Conservation (phyloP, 2,797 vertebrate species). For the Periophthalmus magnuspinnatus region DNA sequence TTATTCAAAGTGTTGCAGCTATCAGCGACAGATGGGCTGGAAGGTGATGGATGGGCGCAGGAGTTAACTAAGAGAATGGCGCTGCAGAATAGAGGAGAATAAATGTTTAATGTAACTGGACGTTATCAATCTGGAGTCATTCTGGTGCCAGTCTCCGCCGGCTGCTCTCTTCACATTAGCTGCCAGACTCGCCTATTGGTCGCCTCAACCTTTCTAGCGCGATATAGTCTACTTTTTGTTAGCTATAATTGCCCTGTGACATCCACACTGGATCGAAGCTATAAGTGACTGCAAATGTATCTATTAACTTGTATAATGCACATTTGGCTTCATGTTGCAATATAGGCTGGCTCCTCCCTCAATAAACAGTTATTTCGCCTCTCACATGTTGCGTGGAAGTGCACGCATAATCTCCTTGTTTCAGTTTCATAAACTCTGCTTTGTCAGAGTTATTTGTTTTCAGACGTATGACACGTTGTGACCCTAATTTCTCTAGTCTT, state of each 20-base stretch:
- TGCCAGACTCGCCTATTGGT: conserved; percentile 14
- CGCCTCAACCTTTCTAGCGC: not conserved
- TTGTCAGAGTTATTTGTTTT: not conserved
- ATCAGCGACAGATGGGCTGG: conserved; percentile 85
- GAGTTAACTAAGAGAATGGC: conserved; percentile 63
- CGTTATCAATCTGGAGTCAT: conserved; percentile 61
- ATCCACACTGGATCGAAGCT: not conserved
- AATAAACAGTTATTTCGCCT: no score
- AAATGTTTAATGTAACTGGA: conserved; percentile 55
- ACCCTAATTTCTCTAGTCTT: not conserved
- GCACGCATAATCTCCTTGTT: not conserved
- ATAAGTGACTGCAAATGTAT: not conserved
- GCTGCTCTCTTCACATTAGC: conserved; percentile 40
- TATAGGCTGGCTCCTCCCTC: no score
- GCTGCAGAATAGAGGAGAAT: conserved; percentile 20
- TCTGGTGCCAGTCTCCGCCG: conserved; percentile 47
- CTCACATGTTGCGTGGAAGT: not conserved
- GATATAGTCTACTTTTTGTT: not conserved
- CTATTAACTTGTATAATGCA: not conserved
- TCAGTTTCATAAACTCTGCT: not conserved
- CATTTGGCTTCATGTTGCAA: not conserved
- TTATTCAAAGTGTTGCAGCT: conserved; percentile 79
- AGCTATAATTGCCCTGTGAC: conserved; percentile 1
- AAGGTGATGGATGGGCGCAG: conserved; percentile 70
- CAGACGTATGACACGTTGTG: not conserved